Conservation (phyloP, 2,888 invertebrate genomes). For the Malthinus flaveolus region DNA sequence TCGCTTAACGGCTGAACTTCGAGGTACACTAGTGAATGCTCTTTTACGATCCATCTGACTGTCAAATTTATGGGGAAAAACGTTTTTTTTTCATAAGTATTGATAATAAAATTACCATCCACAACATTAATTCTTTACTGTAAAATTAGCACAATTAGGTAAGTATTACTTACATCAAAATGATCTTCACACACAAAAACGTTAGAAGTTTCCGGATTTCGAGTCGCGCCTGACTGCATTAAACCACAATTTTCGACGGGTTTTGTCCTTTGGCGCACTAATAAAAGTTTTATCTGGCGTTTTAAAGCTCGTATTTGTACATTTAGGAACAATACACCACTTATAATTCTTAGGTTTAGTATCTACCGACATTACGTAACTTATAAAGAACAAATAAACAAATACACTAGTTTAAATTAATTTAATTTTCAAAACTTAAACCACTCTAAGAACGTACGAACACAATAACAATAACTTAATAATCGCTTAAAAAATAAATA, state of each 20-base stretch:
- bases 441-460: too few relatives aligned
- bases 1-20: background rate
- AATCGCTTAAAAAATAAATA: too few relatives aligned
- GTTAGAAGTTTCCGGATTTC: background rate
- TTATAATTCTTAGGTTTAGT: too few relatives aligned
- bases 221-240: background rate
- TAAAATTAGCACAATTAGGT: too few relatives aligned
- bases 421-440: too few relatives aligned
- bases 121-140: too few relatives aligned
- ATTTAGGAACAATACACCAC: constrained; percentile 8
- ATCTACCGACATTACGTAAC: too few relatives aligned
- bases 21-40: background rate
- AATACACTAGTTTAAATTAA: too few relatives aligned
- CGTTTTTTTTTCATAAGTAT: constrained; percentile 22
- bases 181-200: constrained; percentile 13
- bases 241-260: background rate
- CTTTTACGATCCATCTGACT: constrained; percentile 30
- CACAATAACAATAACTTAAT: too few relatives aligned
- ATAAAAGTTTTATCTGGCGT: constrained; percentile 7
- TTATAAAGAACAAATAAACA: too few relatives aligned
- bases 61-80: constrained; percentile 34
- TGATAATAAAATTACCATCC: background rate
- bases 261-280: background rate
- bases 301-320: background rate
- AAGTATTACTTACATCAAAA: constrained; percentile 8